Evolutionary conservation across 2,113 vertebrate genomes (phyloP).

Genomic region (Xiphophorus hellerii): DNA sequence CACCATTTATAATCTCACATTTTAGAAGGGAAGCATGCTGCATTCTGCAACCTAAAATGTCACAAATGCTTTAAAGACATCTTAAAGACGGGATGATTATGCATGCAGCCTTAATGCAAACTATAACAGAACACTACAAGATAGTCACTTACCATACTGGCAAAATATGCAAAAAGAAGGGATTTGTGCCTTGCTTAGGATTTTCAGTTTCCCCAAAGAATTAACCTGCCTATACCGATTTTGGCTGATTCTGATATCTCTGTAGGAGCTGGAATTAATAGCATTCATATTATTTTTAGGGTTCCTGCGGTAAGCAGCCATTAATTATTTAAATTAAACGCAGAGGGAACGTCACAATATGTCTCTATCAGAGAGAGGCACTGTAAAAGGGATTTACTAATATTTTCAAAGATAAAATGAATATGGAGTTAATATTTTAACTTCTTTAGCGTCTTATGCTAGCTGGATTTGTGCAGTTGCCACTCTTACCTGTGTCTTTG

Average conservation of each 20-base stretch:
- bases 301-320: background rate
- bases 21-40: conserved; percentile 40
- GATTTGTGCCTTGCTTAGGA: background rate
- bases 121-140: background rate
- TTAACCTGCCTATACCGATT: background rate
- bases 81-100: background rate
- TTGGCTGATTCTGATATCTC: background rate
- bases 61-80: background rate
- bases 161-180: background rate
- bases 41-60: conserved; percentile 2
- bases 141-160: background rate
- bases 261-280: background rate
- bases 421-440: background rate
- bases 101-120: background rate
- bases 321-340: background rate
- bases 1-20: conserved; percentile 17
- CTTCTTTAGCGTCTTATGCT: background rate
- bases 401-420: background rate
- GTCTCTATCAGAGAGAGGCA: background rate
- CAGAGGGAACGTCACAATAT: background rate
- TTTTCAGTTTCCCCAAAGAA: background rate
- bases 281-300: background rate
- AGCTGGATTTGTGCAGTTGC: background rate
- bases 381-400: background rate
- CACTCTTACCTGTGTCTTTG: background rate